A percentile compares a stretch with the other conserved stretches of the same genome.
These are phyloP conservation scores for Trichopoda pennipes DNA, from an alignment of 2,888 invertebrate genomes.

Conservation along the genomic window DNA sequence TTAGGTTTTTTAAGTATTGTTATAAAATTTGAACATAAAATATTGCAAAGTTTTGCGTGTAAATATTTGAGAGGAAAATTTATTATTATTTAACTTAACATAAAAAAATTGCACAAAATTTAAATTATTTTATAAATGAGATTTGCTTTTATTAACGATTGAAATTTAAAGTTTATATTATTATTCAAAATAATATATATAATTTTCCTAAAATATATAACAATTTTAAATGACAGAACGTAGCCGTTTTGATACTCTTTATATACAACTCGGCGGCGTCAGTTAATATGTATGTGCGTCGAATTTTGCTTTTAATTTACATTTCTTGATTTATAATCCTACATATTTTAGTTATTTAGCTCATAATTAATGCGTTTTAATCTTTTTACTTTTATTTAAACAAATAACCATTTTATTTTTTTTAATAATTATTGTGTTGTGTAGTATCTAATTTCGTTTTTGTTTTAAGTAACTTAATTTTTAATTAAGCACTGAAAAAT, in stretches of 20 bases:
- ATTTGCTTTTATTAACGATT: too few relatives aligned
- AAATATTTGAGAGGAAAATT: too few relatives aligned
- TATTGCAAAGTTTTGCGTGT: too few relatives aligned
- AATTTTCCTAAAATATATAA: too few relatives aligned
- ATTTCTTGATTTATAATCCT: background rate
- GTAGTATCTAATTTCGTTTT: constrained; percentile 4
- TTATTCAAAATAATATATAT: too few relatives aligned
- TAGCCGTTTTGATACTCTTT: constrained; percentile 5
- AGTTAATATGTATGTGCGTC: constrained; percentile 30
- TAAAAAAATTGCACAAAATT: too few relatives aligned
- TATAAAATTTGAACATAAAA: too few relatives aligned
- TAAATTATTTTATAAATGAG: too few relatives aligned
- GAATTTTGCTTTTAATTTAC: background rate
- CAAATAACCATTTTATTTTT: constrained; percentile 7
- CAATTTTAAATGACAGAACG: background rate
- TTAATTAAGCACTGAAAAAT: constrained; percentile 43
- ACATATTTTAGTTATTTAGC: constrained; percentile 31
- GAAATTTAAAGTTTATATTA: too few relatives aligned
- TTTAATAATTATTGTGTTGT: constrained; percentile 31
- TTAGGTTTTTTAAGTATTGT: too few relatives aligned
- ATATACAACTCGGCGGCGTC: constrained; percentile 43
- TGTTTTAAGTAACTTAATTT: constrained; percentile 27
- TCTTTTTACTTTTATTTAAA: constrained; percentile 25
- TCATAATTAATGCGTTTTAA: constrained; percentile 38
- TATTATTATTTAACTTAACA: too few relatives aligned